These are phyloP conservation scores for Glyptemys insculpta DNA, from an alignment of 2,797 vertebrate species.

Conservation along the genomic window DNA sequence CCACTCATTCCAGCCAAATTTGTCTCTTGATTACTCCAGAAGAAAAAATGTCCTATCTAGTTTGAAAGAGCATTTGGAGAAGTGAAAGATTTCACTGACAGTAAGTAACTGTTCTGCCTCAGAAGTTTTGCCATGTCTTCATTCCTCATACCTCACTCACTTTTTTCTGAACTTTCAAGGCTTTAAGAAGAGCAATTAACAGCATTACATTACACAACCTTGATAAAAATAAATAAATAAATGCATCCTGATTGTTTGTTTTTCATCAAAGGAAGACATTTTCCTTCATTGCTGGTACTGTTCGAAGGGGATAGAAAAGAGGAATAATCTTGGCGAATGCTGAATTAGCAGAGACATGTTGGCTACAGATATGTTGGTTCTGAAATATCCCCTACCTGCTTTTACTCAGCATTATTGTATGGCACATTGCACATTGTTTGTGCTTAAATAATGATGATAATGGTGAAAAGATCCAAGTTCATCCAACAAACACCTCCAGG, in stretches of 20 bases:
- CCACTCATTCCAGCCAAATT: not conserved
- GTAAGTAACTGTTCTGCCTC: slow-evolving; percentile 21
- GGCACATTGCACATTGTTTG: not conserved
- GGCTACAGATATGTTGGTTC: slow-evolving; percentile 55
- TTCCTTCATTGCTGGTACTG: slow-evolving; percentile 54
- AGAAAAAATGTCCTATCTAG: not conserved
- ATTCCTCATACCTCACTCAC: slow-evolving; percentile 26
- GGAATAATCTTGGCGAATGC: slow-evolving; percentile 42
- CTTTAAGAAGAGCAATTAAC: not conserved
- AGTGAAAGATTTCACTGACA: slow-evolving; percentile 30
- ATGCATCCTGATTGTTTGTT: slow-evolving; percentile 45
- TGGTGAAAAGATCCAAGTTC: not conserved
- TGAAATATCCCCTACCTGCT: slow-evolving; percentile 31
- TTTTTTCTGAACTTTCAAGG: slow-evolving; percentile 37
- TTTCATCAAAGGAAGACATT: slow-evolving; percentile 64
- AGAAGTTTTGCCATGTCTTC: slow-evolving; percentile 14
- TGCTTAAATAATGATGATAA: not conserved
- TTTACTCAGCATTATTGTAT: not conserved
- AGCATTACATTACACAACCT: slow-evolving; percentile 33
- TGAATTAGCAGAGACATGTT: slow-evolving; percentile 51
- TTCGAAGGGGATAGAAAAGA: slow-evolving; percentile 56
- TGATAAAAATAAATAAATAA: slow-evolving; percentile 58
- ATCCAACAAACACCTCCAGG: not conserved
- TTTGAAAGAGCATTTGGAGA: slow-evolving; percentile 22
- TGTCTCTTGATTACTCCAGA: not conserved